Base-by-base conservation (phyloP, 2,888 invertebrate genomes). In the Metopia argyrocephala region DNA sequence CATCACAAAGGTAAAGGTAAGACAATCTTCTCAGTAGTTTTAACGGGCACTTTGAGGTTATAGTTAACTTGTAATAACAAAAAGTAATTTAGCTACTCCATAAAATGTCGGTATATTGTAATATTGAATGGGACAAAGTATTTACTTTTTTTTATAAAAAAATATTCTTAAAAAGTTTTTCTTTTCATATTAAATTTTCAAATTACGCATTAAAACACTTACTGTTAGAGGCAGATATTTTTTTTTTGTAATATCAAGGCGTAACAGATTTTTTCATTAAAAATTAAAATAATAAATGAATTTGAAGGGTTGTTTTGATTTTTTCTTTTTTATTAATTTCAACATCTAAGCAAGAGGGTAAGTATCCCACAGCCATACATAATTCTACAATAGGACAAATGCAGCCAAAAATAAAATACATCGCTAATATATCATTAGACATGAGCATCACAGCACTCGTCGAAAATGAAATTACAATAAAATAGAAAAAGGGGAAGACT, bases 221-320 rank as follows among this genome's bases (percentile, higher is more conserved):
- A n/a, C n/a, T n/a, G n/a, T n/a, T n/a, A n/a, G n/a, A n/a, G n/a
- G n/a, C n/a, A 69, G 12, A 46, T 18, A 15, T 28, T 61, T 28
- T 61, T 75, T 50, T 68, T 45, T 76, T 80, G 76, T 76, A 80
- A 80, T 80, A 76, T 76, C 76, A 81, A 61, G 64, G 74, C 59
- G 25, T 69, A 50, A 52, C 23, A 52, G 9, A 23, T 66, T 38
- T 31, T 31, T 31, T 25, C 38, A 66, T 52, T 27, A 59, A 66
- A 38, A 12, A 38, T 57, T 31, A 15, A 21, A 54, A 59, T 61
- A 21, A 28, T 21, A 5, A 23, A 2, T 3, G 12, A 28, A 6
- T 3, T 20, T 38, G 23, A 76, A 71, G 79, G 79, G 79, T 71
- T 71, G 79, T 57, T 76, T 20, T 15, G 38, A 7, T 31, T 15